These are phyloP conservation scores for Entelurus aequoreus DNA, from an alignment of 2,113 vertebrate species.

Conservation along the genomic window DNA sequence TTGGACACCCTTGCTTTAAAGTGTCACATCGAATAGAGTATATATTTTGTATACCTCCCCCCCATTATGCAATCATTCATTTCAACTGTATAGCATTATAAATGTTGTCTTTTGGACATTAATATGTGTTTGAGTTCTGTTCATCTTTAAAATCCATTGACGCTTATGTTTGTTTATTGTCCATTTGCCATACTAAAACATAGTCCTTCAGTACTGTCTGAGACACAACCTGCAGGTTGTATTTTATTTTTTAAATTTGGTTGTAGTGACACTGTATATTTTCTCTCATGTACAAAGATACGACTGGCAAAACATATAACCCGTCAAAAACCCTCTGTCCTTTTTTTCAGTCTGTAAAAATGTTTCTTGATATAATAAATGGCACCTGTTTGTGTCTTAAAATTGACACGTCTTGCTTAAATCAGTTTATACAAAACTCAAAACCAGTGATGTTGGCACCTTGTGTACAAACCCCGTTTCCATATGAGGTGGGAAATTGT, in stretches of 20 bases:
- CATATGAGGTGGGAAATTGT: too few relatives aligned
- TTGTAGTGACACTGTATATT: conserved; percentile 73
- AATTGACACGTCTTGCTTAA: not conserved
- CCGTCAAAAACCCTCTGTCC: conserved; percentile 74
- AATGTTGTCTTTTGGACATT: too few relatives aligned
- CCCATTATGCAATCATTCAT: conserved; percentile 60
- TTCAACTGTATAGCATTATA: conserved; percentile 32
- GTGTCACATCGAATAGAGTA: too few relatives aligned
- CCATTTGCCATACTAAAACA: not conserved
- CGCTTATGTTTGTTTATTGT: not conserved
- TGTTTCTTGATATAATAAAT: conserved; percentile 79
- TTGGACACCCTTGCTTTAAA: too few relatives aligned
- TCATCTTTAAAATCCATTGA: not conserved
- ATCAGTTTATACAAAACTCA: not conserved
- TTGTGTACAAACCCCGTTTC: too few relatives aligned
- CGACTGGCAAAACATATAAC: conserved; percentile 66
- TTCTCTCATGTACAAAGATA: conserved; percentile 74
- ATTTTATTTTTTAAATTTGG: conserved; percentile 71
- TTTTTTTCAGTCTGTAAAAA: conserved; percentile 67
- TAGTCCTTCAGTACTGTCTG: conserved; percentile 47
- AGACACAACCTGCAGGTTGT: conserved; percentile 66
- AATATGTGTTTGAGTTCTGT: too few relatives aligned
- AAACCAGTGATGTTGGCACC: too few relatives aligned
- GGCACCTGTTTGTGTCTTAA: conserved; percentile 67
- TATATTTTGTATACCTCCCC: not conserved